Conservation (phyloP, 2,797 vertebrate genomes). For the Sebastolobus alascanus region DNA sequence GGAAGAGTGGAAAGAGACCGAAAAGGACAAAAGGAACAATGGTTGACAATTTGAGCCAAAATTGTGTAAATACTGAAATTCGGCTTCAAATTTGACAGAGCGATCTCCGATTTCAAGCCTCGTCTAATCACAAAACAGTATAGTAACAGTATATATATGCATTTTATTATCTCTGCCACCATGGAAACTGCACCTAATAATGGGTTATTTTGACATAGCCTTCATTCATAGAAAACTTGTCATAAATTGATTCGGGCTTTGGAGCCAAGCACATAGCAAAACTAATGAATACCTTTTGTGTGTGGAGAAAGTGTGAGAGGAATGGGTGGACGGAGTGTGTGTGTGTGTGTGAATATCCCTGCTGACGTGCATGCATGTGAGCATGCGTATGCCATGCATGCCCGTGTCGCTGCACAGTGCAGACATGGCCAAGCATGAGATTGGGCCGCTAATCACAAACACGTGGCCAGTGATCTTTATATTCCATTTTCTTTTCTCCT, state of each 20-base stretch:
- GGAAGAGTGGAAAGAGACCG: background rate
- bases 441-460: slow-evolving; percentile 63
- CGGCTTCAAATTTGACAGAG: background rate
- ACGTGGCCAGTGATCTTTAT: slow-evolving; percentile 62
- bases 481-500: slow-evolving; percentile 53
- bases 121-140: background rate
- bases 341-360: background rate
- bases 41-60: background rate
- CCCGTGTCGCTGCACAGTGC: background rate
- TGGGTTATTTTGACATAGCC: slow-evolving; percentile 14
- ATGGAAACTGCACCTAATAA: slow-evolving; percentile 23
- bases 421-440: slow-evolving; percentile 61
- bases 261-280: slow-evolving; percentile 2
- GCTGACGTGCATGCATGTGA: background rate
- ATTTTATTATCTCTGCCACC: slow-evolving; percentile 17
- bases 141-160: too few relatives aligned
- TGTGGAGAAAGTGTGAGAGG: slow-evolving; percentile 15
- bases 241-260: slow-evolving; percentile 1
- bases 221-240: slow-evolving; percentile 25
- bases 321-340: background rate
- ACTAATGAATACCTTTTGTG: slow-evolving; percentile 16
- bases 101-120: background rate
- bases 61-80: slow-evolving; percentile 4
- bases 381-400: slow-evolving; percentile 4
- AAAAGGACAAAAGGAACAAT: background rate